Conservation (phyloP, 2,888 invertebrate genomes). For the Cephus spinipes region DNA sequence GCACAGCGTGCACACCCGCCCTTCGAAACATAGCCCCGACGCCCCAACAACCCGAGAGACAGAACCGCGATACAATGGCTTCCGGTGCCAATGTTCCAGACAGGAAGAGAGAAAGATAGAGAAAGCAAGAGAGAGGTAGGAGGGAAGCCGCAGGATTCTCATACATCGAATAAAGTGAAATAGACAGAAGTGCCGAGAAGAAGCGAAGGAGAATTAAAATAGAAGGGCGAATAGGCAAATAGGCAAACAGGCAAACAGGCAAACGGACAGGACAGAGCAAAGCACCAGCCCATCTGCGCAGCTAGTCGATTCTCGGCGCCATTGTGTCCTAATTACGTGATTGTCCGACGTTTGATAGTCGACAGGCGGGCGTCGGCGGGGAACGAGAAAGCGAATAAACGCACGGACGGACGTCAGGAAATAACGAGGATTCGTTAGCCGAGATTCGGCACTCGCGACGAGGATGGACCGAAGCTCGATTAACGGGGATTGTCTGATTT, state of each 20-base stretch:
- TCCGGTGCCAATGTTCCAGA: constrained; percentile 31
- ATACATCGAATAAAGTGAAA: constrained; percentile 7
- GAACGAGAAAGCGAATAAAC: constrained; percentile 14
- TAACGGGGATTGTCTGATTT: constrained; percentile 7
- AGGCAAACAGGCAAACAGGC: too few species aligned
- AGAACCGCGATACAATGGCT: constrained; percentile 41
- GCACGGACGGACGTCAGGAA: neutral
- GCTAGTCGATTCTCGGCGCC: constrained; percentile 34
- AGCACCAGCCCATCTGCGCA: constrained; percentile 4
- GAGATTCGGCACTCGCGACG: neutral
- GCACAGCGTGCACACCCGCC: constrained; percentile 25
- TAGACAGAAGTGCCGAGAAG: neutral
- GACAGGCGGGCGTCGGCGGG: constrained; percentile 34
- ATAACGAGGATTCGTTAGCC: constrained; percentile 4
- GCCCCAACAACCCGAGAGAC: constrained; percentile 30
- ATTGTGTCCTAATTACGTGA: constrained; percentile 56
- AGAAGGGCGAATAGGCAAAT: neutral
- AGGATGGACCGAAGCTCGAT: neutral
- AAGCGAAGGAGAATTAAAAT: constrained; percentile 8
- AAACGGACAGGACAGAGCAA: neutral
- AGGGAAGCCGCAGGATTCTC: constrained; percentile 1
- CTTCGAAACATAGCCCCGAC: constrained; percentile 26
- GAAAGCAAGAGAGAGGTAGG: constrained; percentile 6
- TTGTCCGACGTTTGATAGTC: constrained; percentile 49
- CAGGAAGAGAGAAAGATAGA: constrained; percentile 5